Evolutionary conservation across 2,888 invertebrate genomes (phyloP), one percentile per base, ranked within the genome.

Genomic region (Drosophila leonis): DNA sequence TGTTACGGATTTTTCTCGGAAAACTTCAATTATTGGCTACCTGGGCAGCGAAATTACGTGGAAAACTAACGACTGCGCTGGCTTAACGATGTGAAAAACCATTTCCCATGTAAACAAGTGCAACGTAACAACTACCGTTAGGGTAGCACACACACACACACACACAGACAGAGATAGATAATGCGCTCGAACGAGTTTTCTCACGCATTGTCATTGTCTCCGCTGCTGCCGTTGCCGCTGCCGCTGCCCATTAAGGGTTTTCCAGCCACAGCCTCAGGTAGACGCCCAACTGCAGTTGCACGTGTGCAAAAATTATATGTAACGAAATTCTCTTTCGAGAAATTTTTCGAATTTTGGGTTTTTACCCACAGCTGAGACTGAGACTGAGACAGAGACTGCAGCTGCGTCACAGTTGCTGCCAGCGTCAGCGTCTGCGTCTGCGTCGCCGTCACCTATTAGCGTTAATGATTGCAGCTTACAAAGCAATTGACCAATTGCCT

Each of bases 101-200:
- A 73, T 80, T 86, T 89, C 85, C 83, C 86, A 86, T 82, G 88
- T 81, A 87, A 89, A 89, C 86, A 86, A 86, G 86, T 86, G 86
- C 86, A 86, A 75, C 89, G 78, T 83, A 55, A 31, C 29, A 75
- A 59, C 51, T 61, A 48, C 65, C 55, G 46, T 64, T 18, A 52
- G 60, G 61, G 61, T 12, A 48, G 48, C 48, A 31, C 29, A 15
- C 13, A 44, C 56, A 56, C 13, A 46, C 10, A 37, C 5, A 20
- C 10, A 41, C 20, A 42, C 15, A 9, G 4, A 29, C 2, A 44
- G 54, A 63, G 15, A 13, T 49, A 67, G 74, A 77, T 77, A 83
- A 71, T 80, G 71, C 73, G 68, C 52, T 24, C 71, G 68, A 77
- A 73, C 77, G 78, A 83, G 75, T 89, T 89, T 85, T 86, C 86